Evolutionary conservation across 2,797 vertebrate species (phyloP).

Genomic region (Muscicapa comitata): DNA sequence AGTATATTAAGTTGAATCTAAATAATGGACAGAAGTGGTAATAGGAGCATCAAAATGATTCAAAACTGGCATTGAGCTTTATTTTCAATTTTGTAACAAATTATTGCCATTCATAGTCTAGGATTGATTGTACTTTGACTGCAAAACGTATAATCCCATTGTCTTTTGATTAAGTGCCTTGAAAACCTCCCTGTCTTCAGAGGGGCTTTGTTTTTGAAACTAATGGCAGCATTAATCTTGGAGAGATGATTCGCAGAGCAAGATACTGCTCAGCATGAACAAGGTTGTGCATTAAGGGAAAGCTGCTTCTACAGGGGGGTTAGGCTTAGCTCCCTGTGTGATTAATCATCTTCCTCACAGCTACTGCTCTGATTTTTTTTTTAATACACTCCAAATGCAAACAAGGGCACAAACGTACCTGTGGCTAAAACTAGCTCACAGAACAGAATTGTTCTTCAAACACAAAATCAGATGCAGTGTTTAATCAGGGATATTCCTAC

Average conservation of each 20-base stretch:
- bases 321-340: constrained; percentile 21
- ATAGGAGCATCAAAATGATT: background rate
- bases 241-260: background rate
- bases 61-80: background rate
- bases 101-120: background rate
- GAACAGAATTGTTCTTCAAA: constrained; percentile 22
- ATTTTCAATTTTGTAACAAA: background rate
- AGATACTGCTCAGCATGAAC: constrained; percentile 16
- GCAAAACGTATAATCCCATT: background rate
- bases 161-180: background rate
- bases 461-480: background rate
- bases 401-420: background rate
- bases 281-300: constrained; percentile 16
- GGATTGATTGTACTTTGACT: background rate
- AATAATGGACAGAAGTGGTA: background rate
- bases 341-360: constrained; percentile 35
- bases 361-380: constrained; percentile 2
- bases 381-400: constrained; percentile 22
- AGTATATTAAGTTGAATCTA: background rate
- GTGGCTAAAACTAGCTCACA: background rate
- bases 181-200: background rate
- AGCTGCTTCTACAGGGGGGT: background rate
- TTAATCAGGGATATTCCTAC: background rate
- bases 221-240: constrained; percentile 17
- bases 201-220: background rate